Base-by-base conservation (phyloP, 1,140 invertebrate genomes). In the Drosophila kohkoa region DNA sequence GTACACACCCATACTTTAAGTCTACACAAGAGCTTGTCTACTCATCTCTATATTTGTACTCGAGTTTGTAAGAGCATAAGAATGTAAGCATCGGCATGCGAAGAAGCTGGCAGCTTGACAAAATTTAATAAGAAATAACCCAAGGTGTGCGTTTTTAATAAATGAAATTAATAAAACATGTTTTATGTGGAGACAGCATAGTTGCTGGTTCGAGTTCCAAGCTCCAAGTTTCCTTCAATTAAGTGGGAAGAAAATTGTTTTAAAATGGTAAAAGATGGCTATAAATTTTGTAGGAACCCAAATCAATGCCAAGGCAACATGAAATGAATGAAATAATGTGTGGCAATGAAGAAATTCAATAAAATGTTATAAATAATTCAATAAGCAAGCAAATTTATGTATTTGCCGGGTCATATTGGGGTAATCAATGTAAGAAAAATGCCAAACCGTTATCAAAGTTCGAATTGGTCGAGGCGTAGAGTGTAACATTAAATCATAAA, bases 291-390 rank as follows among this genome's bases (percentile, higher is more conserved):
- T n/a, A 58, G 13, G 15, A 64, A 68, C 77, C 81, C 77, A 83
- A 83, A 83, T 82, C 81, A 80, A 83, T 85, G 81, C 68, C 81
- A 83, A 63, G 67, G 49, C 65, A 71, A 49, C 62, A 28, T 13
- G 38, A 43, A 35, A 38, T 10, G 52, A 8, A 38, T 48, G 38
- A 68, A 77, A 77, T 77, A 75, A 78, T 81, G 79, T 72, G 73
- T 59, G 63, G 79, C 80, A 70, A 70, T 72, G 74, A 70, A 73
- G 81, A 69, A 77, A 83, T 83, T 83, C 81, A 83, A 83, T 83
- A 83, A 83, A 83, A 83, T 83, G 81, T 80, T 83, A 83, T 83
- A 83, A 83, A 83, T 83, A 83, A 83, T 83, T 83, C 81, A 83
- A 83, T 80, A 83, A 83, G 69, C 52, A 77, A 43, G 43, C n/a